Evolutionary conservation across 2,888 invertebrate genomes (phyloP), one percentile per base, ranked within the genome.

Genomic region (Heteromyza rotundicornis): DNA sequence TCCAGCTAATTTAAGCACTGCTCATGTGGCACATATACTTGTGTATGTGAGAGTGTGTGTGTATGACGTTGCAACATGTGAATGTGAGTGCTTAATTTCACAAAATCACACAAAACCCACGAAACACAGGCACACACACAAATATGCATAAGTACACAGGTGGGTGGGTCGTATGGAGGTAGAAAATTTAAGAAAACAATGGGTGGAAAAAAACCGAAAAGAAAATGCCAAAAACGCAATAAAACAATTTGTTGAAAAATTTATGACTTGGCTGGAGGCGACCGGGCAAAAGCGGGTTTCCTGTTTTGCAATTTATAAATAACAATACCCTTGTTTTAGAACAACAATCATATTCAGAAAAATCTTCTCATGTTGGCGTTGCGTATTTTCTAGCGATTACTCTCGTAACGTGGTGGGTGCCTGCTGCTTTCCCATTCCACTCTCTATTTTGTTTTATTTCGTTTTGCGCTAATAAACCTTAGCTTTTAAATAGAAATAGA

Each of bases 171-270:
- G 40, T 2, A n/a, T 7, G 5, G 5, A n/a, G 10, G 40, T 7
- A n/a, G 14, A 40, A 47, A 47, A 47, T 20, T 47, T 47, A 47
- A 47, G 19, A n/a, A n/a, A n/a, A n/a, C n/a, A n/a, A n/a, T n/a
- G n/a, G n/a, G n/a, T n/a, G n/a, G 40, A 27, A 7, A 40, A n/a
- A 40, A 40, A 40, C 40, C 10, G 14, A n/a, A 27, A 27, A 27
- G 27, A 10, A n/a, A 40, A 40, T 40, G 40, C 14, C 40, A 40
- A 10, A 47, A 47, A 47, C 14, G 19, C 47, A 47, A 47, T 47
- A 47, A 47, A 47, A 47, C 47, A 47, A 47, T 47, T 47, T 47
- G 47, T 20, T 47, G 47, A 47, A 47, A 47, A 47, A 47, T 47
- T 47, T 47, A 47, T 47, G 47, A 47, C 47, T 3, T 20, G 40